A percentile compares a stretch with the other conserved stretches of the same genome.
Conservation (phyloP, 1,140 invertebrate species). For the Neodiprion lecontei region DNA sequence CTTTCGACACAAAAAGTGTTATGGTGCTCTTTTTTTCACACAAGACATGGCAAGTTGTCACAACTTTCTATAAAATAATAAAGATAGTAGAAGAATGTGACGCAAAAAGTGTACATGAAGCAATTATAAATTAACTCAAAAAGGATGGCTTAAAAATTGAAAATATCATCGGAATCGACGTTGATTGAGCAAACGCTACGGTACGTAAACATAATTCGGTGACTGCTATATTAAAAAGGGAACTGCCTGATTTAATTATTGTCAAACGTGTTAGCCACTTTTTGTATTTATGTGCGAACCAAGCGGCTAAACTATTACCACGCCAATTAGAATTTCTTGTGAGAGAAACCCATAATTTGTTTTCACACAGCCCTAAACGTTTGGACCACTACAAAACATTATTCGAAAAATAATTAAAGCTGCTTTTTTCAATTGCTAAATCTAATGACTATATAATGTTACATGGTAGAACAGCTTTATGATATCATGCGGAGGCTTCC, state of each 20-base stretch:
- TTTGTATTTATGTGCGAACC: constrained; percentile 38
- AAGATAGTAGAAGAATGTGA: constrained; percentile 34
- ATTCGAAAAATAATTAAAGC: no score
- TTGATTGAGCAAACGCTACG: constrained; percentile 48
- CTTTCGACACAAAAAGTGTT: constrained; percentile 42
- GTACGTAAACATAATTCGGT: constrained; percentile 31
- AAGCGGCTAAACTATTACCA: constrained; percentile 34
- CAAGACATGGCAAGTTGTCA: constrained; percentile 28
- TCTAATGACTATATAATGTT: constrained; percentile 22
- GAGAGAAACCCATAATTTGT: no score
- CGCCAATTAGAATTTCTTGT: constrained; percentile 14
- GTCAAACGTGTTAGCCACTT: constrained; percentile 38
- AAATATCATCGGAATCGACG: constrained; percentile 49
- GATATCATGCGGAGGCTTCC: constrained; percentile 32
- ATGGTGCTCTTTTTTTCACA: constrained; percentile 36
- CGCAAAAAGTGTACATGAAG: constrained; percentile 38
- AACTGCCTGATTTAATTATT: constrained; percentile 28
- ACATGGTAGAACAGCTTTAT: constrained; percentile 27
- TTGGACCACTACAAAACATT: no score
- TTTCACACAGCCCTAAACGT: no score
- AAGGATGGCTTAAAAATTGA: constrained; percentile 40
- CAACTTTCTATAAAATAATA: constrained; percentile 40
- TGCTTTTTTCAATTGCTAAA: no score
- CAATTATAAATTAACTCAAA: constrained; percentile 38
- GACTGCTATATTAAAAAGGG: constrained; percentile 36